A percentile compares a stretch with the other conserved stretches of the same genome.
These are phyloP conservation scores for Apodemus agrarius DNA, from an alignment of 2,797 vertebrate species.

Conservation along the genomic window DNA sequence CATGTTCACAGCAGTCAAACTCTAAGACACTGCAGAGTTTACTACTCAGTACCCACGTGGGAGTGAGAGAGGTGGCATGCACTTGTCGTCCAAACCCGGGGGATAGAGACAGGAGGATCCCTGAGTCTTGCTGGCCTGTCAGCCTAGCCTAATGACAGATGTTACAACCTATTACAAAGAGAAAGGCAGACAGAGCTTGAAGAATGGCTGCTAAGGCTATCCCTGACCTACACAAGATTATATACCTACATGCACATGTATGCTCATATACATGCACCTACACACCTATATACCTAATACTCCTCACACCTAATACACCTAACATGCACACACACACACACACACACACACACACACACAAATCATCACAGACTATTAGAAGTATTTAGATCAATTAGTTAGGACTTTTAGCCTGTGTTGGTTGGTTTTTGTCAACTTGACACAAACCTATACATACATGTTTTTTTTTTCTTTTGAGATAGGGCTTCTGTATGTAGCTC, in stretches of 20 bases:
- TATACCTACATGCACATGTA: neutral
- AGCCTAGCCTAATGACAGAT: neutral
- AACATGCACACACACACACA: neutral
- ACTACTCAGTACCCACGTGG: neutral
- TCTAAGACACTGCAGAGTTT: neutral
- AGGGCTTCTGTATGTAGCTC: neutral
- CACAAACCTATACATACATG: neutral
- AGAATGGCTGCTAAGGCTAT: neutral
- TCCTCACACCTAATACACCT: neutral
- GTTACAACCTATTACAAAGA: neutral
- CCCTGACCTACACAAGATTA: neutral
- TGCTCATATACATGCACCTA: neutral
- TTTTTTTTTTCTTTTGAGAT: neutral
- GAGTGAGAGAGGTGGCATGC: neutral
- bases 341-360: neutral
- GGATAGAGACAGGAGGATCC: neutral
- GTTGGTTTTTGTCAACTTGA: neutral
- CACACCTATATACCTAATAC: neutral
- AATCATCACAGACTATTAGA: neutral
- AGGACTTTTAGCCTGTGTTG: neutral
- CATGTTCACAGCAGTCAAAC: too few species aligned
- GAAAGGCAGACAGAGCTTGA: neutral
- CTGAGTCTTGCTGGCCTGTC: neutral
- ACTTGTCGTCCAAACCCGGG: neutral
- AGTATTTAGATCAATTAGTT: neutral